Conservation (phyloP, 2,888 invertebrate species). For the Cerceris ruficornis region DNA sequence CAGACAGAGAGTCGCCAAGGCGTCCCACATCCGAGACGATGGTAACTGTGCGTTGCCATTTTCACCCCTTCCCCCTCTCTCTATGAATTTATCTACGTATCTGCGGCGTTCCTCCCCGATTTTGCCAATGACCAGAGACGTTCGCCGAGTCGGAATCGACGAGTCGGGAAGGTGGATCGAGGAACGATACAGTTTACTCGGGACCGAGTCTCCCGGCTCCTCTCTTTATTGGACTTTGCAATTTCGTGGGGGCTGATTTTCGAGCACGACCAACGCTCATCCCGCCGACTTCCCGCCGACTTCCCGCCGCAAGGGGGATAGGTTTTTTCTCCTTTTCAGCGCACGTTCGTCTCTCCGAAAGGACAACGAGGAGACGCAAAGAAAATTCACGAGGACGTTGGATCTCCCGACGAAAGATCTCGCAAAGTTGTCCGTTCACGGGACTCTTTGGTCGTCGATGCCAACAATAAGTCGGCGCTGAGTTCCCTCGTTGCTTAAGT, state of each 20-base stretch:
- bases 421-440: too few species aligned
- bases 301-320: too few species aligned
- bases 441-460: too few species aligned
- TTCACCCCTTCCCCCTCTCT: slow-evolving; percentile 1
- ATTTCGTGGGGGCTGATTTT: not conserved
- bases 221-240: not conserved
- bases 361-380: too few species aligned
- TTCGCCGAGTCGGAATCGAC: not conserved
- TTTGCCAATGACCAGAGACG: not conserved
- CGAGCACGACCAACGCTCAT: not conserved
- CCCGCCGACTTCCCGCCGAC: too few species aligned
- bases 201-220: not conserved
- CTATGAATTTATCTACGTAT: not conserved
- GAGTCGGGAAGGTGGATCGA: not conserved
- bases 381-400: too few species aligned
- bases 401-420: too few species aligned
- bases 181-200: not conserved
- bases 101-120: not conserved
- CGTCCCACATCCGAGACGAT: slow-evolving; percentile 61
- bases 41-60: slow-evolving; percentile 24
- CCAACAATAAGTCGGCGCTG: too few species aligned
- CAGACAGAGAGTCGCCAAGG: slow-evolving; percentile 68
- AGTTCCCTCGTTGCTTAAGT: too few species aligned
- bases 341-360: too few species aligned
- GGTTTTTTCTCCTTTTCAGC: too few species aligned